Conservation (phyloP, 2,888 invertebrate genomes). For the Macrosoma leucophasiata region DNA sequence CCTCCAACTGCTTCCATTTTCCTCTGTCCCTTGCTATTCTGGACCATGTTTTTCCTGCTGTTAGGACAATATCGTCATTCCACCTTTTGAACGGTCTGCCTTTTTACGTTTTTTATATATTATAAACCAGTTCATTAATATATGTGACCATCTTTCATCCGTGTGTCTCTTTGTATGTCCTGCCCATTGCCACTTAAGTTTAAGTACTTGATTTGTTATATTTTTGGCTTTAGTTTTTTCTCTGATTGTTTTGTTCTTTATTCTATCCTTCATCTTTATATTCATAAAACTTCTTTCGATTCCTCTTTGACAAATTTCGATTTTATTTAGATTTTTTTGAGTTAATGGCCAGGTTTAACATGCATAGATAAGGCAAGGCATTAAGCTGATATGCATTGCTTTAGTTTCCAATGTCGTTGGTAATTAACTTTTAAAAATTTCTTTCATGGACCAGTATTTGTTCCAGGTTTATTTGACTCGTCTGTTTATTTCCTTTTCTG, state of each 20-base stretch:
- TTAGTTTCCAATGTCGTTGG: constrained; percentile 3
- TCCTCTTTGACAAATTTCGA: constrained; percentile 4
- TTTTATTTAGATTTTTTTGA: not conserved
- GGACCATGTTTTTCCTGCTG: constrained; percentile 10
- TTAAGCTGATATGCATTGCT: constrained; percentile 4
- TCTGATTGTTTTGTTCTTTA: constrained; percentile 1
- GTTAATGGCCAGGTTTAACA: no score
- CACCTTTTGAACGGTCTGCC: constrained; percentile 11
- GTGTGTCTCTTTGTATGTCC: constrained; percentile 2
- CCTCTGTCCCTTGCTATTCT: no score
- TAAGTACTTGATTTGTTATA: not conserved
- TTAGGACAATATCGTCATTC: constrained; percentile 8
- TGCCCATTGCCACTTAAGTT: constrained; percentile 4
- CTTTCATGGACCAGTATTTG: constrained; percentile 8
- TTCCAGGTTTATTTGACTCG: no score
- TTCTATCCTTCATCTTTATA: not conserved
- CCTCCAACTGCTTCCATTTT: no score
- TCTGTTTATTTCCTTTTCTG: no score
- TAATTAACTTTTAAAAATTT: constrained; percentile 3
- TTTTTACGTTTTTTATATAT: constrained; percentile 4
- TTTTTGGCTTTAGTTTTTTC: no score
- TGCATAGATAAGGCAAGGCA: not conserved
- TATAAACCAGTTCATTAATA: constrained; percentile 1
- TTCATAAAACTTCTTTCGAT: not conserved
- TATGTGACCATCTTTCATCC: constrained; percentile 1